These are phyloP conservation scores for Macaria liturata DNA, from an alignment of 2,888 invertebrate genomes.

Conservation along the genomic window DNA sequence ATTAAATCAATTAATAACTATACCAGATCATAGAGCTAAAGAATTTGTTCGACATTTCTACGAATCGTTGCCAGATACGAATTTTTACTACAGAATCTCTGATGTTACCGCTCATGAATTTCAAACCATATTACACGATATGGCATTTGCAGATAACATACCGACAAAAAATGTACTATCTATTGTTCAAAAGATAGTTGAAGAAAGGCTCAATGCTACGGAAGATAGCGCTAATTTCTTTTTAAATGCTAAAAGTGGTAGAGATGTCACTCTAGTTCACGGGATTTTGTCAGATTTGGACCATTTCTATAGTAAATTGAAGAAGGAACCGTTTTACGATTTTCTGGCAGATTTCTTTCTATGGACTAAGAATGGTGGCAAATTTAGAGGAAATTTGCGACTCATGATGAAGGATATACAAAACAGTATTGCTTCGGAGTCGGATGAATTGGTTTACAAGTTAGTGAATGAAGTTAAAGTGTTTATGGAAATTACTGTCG, in stretches of 20 bases:
- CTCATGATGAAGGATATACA: constrained; percentile 39
- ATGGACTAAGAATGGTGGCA: constrained; percentile 41
- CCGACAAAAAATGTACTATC: constrained; percentile 51
- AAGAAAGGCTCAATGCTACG: constrained; percentile 41
- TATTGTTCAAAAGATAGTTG: constrained; percentile 48
- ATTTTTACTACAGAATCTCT: constrained; percentile 49
- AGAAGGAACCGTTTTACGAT: constrained; percentile 47
- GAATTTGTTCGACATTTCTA: constrained; percentile 36
- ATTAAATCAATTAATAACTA: constrained; percentile 12
- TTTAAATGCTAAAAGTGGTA: constrained; percentile 30
- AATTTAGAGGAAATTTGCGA: constrained; percentile 40
- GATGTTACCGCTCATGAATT: constrained; percentile 51
- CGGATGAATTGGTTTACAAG: constrained; percentile 16
- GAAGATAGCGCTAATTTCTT: constrained; percentile 9
- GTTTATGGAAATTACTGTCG: constrained; percentile 31
- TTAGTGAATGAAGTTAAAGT: constrained; percentile 28
- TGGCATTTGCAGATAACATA: constrained; percentile 53
- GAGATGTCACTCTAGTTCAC: constrained; percentile 54
- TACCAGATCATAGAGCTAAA: constrained; percentile 21
- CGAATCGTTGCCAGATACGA: constrained; percentile 37
- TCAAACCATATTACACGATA: constrained; percentile 61
- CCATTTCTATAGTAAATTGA: constrained; percentile 50
- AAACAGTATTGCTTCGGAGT: constrained; percentile 1
- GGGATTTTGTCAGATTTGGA: constrained; percentile 67
- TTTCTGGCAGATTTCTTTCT: constrained; percentile 49